Percentiles rank a stretch among this genome's conserved stretches.
Conservation (phyloP, 2,113 vertebrate genomes). For the Phaethornis superciliosus region DNA sequence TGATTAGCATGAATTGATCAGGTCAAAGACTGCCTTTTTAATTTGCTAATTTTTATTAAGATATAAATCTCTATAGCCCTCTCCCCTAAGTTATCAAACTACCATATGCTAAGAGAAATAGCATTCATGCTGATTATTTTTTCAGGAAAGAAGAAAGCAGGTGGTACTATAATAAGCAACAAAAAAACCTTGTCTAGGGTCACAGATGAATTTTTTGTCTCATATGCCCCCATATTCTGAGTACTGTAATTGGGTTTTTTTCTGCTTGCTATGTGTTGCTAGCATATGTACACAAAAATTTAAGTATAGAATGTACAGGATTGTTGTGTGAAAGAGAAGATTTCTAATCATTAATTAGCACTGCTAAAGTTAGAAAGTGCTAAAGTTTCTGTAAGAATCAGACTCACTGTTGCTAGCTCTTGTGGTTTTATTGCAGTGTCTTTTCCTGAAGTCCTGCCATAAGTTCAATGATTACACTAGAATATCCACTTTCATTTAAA, state of each 20-base stretch:
- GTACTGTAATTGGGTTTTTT: background rate
- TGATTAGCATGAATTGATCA: background rate
- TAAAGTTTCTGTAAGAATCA: slow-evolving; percentile 10
- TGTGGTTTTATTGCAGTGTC: background rate
- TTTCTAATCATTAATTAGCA: slow-evolving; percentile 41
- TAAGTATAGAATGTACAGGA: background rate
- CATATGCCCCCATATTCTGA: background rate
- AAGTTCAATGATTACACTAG: background rate
- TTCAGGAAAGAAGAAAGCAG: background rate
- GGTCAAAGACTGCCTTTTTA: background rate
- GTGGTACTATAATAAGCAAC: background rate
- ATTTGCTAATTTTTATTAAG: background rate
- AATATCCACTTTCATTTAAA: background rate
- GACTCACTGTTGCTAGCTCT: background rate
- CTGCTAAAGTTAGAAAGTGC: background rate
- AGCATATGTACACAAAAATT: background rate
- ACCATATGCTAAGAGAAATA: background rate
- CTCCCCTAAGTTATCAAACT: background rate
- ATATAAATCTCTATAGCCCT: background rate
- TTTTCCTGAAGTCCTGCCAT: background rate
- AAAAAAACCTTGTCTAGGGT: background rate
- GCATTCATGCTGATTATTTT: background rate
- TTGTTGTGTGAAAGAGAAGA: background rate
- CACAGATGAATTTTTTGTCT: background rate
- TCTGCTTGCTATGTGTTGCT: background rate